Evolutionary conservation across 2,888 invertebrate genomes (phyloP), one percentile per base, ranked within the genome.

Genomic region (Drosophila kambysellisi): DNA sequence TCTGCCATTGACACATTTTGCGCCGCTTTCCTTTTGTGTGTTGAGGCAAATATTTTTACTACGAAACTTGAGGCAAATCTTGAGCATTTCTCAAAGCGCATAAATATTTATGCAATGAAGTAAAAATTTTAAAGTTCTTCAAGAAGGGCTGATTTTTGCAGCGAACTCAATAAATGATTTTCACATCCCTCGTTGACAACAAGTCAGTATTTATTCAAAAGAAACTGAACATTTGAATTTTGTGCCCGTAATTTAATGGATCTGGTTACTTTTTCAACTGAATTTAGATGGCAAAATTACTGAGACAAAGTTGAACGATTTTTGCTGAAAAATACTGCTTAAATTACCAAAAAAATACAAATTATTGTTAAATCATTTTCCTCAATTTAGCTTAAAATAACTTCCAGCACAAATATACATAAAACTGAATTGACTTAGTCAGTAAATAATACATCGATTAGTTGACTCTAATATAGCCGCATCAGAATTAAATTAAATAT

Each of bases 51-150:
- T 89, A 89, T 85, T 85, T 85, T 81, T 51, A 62, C 75, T 39
- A 8, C 71, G 65, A 52, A 61, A 67, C 67, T 76, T 69, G 46
- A 72, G 74, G 73, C 78, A 64, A 69, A 70, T 72, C 59, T 75
- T 67, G 76, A 85, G 83, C 83, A 71, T 72, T 79, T 83, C 70
- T 70, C 74, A 87, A 89, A 73, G 82, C 88, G 89, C 89, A 87
- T 81, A 85, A 85, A 85, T 85, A 85, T 85, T 85, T 85, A 85
- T 79, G 87, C 87, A 89, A 76, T 89, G 89, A 89, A 82, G 71
- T 83, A 89, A 89, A 82, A 81, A 74, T 62, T 70, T 54, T 59
- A 67, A 73, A 69, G 65, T 69, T 79, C 30, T 29, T 29, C 46
- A 7, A 59, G 51, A 37, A 30, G 52, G 9, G 15, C 54, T 41